Evolutionary conservation across 2,797 vertebrate species (phyloP).

Genomic region (Sebastiscus albofasciatus): DNA sequence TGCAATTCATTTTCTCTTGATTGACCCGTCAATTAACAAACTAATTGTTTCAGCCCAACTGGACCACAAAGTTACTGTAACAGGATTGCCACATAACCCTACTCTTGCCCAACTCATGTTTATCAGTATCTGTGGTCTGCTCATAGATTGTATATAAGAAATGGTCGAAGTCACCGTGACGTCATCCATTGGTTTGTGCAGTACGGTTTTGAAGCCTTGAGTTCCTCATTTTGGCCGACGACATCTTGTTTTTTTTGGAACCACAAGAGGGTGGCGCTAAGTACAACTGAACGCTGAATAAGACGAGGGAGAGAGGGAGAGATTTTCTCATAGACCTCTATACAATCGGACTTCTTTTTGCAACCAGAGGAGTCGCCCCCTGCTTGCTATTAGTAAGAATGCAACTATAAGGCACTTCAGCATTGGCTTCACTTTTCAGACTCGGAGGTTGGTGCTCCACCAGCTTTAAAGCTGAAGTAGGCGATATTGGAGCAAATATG

Average conservation of each 20-base stretch:
- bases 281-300: fast-evolving
- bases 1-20: not conserved
- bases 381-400: not conserved
- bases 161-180: not conserved
- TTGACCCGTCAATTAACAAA: not conserved
- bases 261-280: not conserved
- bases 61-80: not conserved
- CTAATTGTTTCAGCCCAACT: not conserved
- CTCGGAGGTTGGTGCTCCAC: not conserved
- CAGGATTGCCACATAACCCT: not conserved
- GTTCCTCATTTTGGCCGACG: not conserved
- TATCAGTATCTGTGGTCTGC: not conserved
- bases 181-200: not conserved
- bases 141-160: not conserved
- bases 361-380: not conserved
- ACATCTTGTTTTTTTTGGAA: not conserved
- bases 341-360: too few species aligned
- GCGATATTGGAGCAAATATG: too few species aligned
- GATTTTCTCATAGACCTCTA: not conserved
- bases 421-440: not conserved
- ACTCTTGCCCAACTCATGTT: not conserved
- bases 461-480: too few species aligned
- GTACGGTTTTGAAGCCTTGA: not conserved
- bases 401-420: not conserved
- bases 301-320: not conserved